phyloP scores from a whole-genome alignment of 2,797 vertebrate genomes.

The Pipistrellus nathusii region DNA sequence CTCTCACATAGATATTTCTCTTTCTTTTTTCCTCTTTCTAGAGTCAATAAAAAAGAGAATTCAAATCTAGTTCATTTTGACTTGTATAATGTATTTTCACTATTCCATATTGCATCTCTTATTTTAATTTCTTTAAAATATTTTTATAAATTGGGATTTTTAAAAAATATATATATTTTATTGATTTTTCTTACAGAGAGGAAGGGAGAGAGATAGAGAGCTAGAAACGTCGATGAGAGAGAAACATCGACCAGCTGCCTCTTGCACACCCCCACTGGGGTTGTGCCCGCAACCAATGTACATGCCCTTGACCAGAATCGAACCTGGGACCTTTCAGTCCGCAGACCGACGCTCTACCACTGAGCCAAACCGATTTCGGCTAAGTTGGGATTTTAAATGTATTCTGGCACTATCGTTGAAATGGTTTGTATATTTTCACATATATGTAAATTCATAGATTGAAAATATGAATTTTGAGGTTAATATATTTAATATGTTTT shows the following conservation, averaged over 20 bases:
- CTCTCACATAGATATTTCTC: neutral
- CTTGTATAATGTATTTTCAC: neutral
- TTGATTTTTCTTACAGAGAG: too few relatives aligned
- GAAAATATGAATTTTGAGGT: constrained; percentile 50
- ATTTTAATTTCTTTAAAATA: constrained; percentile 40
- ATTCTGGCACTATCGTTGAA: constrained; percentile 41
- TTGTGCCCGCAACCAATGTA: too few relatives aligned
- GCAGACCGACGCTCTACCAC: too few relatives aligned
- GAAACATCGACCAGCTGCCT: too few relatives aligned
- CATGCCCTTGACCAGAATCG: too few relatives aligned
- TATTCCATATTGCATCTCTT: constrained; percentile 13
- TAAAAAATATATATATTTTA: too few relatives aligned
- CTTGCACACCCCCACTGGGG: too few relatives aligned
- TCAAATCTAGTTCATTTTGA: neutral
- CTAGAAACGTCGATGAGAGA: too few relatives aligned
- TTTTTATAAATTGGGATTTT: constrained; percentile 20
- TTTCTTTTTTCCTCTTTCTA: neutral
- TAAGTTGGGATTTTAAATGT: constrained; percentile 15
- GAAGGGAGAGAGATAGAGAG: too few relatives aligned
- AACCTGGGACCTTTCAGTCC: too few relatives aligned
- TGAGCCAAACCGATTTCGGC: too few relatives aligned
- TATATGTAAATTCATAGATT: constrained; percentile 57
- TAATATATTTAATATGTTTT: constrained; percentile 54
- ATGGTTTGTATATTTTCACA: constrained; percentile 37
- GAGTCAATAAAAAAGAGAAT: neutral